Base-by-base conservation (phyloP, 2,888 invertebrate species). In the Polydrusus cervinus region DNA sequence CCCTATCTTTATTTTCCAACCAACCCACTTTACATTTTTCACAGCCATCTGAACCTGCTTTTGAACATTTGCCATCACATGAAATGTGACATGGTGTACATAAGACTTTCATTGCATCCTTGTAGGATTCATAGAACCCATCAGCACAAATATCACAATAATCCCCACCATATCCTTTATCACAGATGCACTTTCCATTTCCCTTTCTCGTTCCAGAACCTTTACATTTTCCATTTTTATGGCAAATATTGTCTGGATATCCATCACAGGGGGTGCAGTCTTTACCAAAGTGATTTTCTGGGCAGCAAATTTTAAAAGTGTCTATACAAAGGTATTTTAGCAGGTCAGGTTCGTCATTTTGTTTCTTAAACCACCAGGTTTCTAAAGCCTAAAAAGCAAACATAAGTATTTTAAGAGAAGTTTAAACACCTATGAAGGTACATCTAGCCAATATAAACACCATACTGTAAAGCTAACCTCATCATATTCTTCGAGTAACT, bases 141-240 rank as follows among this genome's bases (percentile, higher is more conserved):
- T 87, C 84, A 13, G 90, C 89, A 86, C 99, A 99, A n/a, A 90
- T 87, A 68, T 93, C 90, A 87, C 99, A 99, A 30, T 89, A 86
- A 0, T 91, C 90, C 0, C 97, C 97, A 0, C 86, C 83, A 85
- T 98, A 98, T 0, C 97, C 98, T 7, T 86, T 83, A 82, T 97
- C 92, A 86, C 98, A 99, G 13, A 90, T 88, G 84, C 99, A 99
- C 76, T 93, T 92, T 0, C 98, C 99, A 83, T 94, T 96, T 0
- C 99, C 99, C 86, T 95, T 95, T 53, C 98, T 90, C 0, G 97
- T 97, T 0, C 98, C 98, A 77, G 93, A 92, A 0, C 98, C 98
- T 76, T 85, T 86, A 85, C 94, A 94, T 80, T 84, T 86, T 0
- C 98, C 97, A 88, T 94, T 95, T 1, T 93, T 94, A 79, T 87